Evolutionary conservation across 2,888 invertebrate genomes (phyloP).

Genomic region (Brenthis hecate): DNA sequence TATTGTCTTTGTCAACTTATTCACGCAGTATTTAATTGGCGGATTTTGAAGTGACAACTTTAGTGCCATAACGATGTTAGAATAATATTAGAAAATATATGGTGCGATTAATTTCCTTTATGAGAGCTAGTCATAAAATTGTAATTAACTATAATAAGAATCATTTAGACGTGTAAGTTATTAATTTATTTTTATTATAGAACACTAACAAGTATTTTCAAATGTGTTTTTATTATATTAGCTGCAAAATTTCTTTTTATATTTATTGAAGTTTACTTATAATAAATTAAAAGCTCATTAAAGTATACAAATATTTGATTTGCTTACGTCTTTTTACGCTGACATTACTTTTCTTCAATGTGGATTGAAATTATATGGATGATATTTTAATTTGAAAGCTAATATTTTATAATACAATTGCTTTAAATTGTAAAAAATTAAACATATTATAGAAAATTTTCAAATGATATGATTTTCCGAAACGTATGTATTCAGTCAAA

Average conservation of each 20-base stretch:
- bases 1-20: slow-evolving; percentile 4
- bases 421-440: no score
- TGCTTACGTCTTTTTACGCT: no score
- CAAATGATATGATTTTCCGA: no score
- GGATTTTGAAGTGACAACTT: slow-evolving; percentile 32
- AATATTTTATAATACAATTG: no score
- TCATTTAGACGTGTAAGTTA: slow-evolving; percentile 30
- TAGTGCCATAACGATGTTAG: slow-evolving; percentile 45
- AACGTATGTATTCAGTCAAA: no score
- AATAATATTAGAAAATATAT: slow-evolving; percentile 52
- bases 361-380: no score
- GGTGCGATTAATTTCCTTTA: slow-evolving; percentile 71
- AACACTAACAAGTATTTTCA: slow-evolving; percentile 3
- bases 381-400: no score
- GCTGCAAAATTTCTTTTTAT: background rate
- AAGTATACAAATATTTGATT: no score
- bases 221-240: background rate
- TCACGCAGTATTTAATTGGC: background rate
- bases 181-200: slow-evolving; percentile 39
- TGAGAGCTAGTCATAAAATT: slow-evolving; percentile 71
- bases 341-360: no score
- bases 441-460: no score
- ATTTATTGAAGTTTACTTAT: no score
- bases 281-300: no score
- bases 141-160: slow-evolving; percentile 38